phyloP scores from a whole-genome alignment of 23 tunicate species.

The Ciona savignyi region DNA sequence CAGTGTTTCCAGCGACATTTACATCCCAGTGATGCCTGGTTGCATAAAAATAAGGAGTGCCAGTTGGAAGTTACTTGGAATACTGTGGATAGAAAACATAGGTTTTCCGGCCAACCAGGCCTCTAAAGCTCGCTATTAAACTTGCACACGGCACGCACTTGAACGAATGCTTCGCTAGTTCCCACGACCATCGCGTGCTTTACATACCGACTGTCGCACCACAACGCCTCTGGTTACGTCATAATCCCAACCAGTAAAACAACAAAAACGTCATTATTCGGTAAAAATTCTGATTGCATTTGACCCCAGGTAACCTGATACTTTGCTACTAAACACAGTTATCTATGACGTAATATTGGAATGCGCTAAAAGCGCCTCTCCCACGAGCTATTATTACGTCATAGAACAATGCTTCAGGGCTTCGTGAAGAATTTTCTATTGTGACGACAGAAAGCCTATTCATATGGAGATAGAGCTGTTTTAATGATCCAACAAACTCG shows the following conservation, averaged over 20 bases:
- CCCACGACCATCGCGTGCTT: neutral
- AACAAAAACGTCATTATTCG: neutral
- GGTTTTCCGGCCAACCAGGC: too few relatives aligned
- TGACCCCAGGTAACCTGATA: neutral
- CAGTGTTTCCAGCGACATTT: too few relatives aligned
- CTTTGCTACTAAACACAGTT: neutral
- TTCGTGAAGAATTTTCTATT: neutral
- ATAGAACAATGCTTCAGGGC: neutral
- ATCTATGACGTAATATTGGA: neutral
- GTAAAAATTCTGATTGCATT: neutral
- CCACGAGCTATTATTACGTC: slow-evolving; percentile 1
- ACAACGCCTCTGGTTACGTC: neutral
- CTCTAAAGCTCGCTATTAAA: too few relatives aligned
- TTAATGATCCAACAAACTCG: too few relatives aligned
- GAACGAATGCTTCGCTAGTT: too few relatives aligned
- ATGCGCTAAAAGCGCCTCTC: neutral
- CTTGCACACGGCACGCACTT: too few relatives aligned
- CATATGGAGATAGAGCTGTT: too few relatives aligned
- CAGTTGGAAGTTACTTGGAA: too few relatives aligned
- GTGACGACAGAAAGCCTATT: neutral
- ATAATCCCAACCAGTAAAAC: neutral
- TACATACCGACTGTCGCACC: neutral
- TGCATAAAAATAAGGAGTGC: too few relatives aligned
- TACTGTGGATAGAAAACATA: too few relatives aligned
- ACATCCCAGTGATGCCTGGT: too few relatives aligned